Base-by-base conservation (phyloP, 2,888 invertebrate genomes). In the Drosophila kambysellisi region DNA sequence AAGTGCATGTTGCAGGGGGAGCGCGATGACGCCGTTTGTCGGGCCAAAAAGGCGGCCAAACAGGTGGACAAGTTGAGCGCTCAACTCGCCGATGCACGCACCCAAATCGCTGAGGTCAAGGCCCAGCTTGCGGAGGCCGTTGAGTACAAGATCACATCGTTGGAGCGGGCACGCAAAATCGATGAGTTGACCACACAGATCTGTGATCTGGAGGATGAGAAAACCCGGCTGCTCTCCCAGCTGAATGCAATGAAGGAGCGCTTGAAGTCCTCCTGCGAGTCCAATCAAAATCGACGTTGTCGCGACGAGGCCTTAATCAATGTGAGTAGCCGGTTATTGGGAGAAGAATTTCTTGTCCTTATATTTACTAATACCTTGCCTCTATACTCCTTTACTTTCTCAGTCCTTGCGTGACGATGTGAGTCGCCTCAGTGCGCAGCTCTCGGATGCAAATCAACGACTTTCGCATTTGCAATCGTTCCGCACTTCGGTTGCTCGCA, bases 61-160 rank as follows among this genome's bases (percentile, higher is more conserved):
- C 96, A 98, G 91, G 95, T 96, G 62, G 98, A 98, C 92, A 96
- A 97, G 83, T 94, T 97, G 58, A 96, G 96, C 69, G 93, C 96
- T 41, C 97, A 98, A 92, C 93, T 98, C 37, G 94, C 95, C 17
- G 98, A 98, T 82, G 95, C 97, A n/a, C 96, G 97, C 75, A 94
- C 96, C 0, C 96, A 97, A 83, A 94, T 97, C 41, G 95, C 97
- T 20, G 98, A 98, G 89, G 94, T 98, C 53, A 97, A 98, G 93
- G 95, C 96, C 3, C 97, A 98, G 91, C 93, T 98, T 11, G 95
- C 96, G 0, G 97, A 97, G 92, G 97, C 97, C 1, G 97, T 97
- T 0, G 97, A 98, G 90, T 97, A 96, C 91, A 98, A 97, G 97
- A 97, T 97, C 86, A 96, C 97, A 25, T 96, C 97, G 0, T 91